Percentiles rank a stretch among this genome's conserved stretches.
These are phyloP conservation scores for Volucella bombylans DNA, from an alignment of 2,888 invertebrate genomes.

Conservation along the genomic window DNA sequence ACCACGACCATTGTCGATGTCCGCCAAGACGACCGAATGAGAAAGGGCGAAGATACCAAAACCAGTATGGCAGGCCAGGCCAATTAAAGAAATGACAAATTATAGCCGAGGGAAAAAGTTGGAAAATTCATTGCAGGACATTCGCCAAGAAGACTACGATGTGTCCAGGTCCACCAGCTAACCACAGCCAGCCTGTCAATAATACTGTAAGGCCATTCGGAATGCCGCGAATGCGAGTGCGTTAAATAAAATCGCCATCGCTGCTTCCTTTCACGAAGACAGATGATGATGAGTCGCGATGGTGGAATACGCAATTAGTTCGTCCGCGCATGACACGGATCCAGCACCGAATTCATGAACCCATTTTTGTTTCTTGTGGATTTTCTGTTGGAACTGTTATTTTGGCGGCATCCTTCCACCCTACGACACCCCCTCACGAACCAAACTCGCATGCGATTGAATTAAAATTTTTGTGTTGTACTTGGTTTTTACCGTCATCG, in stretches of 20 bases:
- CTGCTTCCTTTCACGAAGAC: constrained; percentile 66
- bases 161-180: constrained; percentile 25
- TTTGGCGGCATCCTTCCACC: constrained; percentile 13
- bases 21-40: background rate
- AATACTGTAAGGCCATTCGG: constrained; percentile 32
- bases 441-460: constrained; percentile 69
- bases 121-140: constrained; percentile 73
- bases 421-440: background rate
- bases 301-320: constrained; percentile 73
- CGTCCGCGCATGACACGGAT: constrained; percentile 65
- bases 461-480: constrained; percentile 69
- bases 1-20: constrained; percentile 26
- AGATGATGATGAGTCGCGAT: constrained; percentile 73
- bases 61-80: constrained; percentile 74
- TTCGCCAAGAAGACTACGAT: constrained; percentile 47
- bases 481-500: constrained; percentile 70
- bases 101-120: constrained; percentile 75
- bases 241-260: constrained; percentile 74
- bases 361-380: constrained; percentile 35
- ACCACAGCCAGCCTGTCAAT: constrained; percentile 4
- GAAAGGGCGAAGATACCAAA: constrained; percentile 58
- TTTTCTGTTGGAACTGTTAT: constrained; percentile 15
- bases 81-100: constrained; percentile 80
- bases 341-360: constrained; percentile 58
- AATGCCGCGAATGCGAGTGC: constrained; percentile 75